These are phyloP conservation scores for Sus scrofa DNA, from an alignment of 2,113 vertebrate species.

Conservation along the genomic window DNA sequence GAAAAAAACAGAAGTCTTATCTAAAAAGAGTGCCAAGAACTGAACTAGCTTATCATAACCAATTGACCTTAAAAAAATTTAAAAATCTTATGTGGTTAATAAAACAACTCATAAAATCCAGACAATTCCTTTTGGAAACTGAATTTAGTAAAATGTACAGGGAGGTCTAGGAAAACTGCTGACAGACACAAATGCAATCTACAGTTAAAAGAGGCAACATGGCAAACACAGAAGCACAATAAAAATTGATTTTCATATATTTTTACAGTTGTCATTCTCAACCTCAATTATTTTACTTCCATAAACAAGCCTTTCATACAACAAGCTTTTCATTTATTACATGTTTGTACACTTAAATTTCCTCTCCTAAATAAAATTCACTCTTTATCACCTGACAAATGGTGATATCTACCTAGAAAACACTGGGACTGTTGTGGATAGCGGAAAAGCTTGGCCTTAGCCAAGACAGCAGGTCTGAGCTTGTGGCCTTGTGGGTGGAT, in stretches of 20 bases:
- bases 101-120: not conserved
- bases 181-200: not conserved
- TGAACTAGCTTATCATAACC: not conserved
- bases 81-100: constrained; percentile 1
- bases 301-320: not conserved
- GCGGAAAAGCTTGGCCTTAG: not conserved
- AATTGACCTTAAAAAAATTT: not conserved
- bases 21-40: constrained; percentile 32
- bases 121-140: constrained; percentile 4
- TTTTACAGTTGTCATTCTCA: not conserved
- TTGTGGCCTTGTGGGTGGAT: not conserved
- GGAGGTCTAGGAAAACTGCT: not conserved
- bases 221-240: not conserved
- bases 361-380: not conserved
- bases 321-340: not conserved
- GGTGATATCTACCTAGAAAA: not conserved
- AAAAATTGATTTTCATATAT: not conserved
- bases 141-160: constrained; percentile 26
- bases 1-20: constrained; percentile 18
- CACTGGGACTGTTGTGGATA: not conserved
- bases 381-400: not conserved
- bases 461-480: not conserved
- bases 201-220: not conserved
- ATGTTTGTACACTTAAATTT: not conserved
- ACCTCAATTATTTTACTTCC: not conserved